phyloP scores from a whole-genome alignment of 2,888 invertebrate species.

The Hyposoter dolosus region DNA sequence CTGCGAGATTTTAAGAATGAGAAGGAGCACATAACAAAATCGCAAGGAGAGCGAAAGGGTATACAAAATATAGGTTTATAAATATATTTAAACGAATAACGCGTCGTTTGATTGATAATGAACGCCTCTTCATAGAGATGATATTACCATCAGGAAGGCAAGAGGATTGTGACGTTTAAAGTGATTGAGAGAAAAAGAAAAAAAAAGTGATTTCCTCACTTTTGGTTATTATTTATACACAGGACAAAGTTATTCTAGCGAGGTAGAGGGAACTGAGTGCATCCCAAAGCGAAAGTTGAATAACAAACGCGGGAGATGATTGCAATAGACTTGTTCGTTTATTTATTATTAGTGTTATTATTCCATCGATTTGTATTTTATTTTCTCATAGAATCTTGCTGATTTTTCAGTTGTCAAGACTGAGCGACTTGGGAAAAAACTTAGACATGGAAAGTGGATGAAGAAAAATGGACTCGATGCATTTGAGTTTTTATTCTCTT shows the following conservation, averaged over 20 bases:
- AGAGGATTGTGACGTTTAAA: conserved; percentile 49
- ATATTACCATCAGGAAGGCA: conserved; percentile 63
- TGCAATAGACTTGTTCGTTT: conserved; percentile 22
- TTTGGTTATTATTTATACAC: conserved; percentile 48
- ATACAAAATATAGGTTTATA: conserved; percentile 53
- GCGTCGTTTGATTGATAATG: conserved; percentile 37
- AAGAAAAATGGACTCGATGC: conserved; percentile 20
- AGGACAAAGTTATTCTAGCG: conserved; percentile 61
- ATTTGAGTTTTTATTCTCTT: background rate
- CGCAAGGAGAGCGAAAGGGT: conserved; percentile 26
- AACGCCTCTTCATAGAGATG: conserved; percentile 36
- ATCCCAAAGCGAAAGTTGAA: conserved; percentile 61
- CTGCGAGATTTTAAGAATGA: background rate
- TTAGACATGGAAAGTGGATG: conserved; percentile 8
- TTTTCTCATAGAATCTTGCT: conserved; percentile 26
- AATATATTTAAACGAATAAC: conserved; percentile 16
- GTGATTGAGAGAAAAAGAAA: background rate
- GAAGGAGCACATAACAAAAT: background rate
- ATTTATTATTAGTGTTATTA: conserved; percentile 25
- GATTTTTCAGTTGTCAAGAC: conserved; percentile 47
- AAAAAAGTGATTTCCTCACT: conserved; percentile 20
- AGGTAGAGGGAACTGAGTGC: conserved; percentile 69
- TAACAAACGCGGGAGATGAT: conserved; percentile 48
- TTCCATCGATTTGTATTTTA: conserved; percentile 18
- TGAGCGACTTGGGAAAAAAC: conserved; percentile 50